phyloP scores from a whole-genome alignment of 2,888 invertebrate genomes.

The Tetanocera ferruginea region DNA sequence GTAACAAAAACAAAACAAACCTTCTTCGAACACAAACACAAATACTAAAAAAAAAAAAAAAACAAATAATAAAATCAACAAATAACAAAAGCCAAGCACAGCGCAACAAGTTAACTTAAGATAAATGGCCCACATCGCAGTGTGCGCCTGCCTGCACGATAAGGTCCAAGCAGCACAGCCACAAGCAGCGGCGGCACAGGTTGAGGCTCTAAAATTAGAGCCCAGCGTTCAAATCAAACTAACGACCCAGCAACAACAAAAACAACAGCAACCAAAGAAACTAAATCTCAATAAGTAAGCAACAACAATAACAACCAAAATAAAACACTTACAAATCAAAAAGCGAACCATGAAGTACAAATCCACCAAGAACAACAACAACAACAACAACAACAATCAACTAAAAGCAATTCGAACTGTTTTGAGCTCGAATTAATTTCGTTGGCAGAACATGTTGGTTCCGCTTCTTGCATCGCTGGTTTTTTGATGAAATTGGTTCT shows the following conservation, averaged over 20 bases:
- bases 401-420: constrained; percentile 15
- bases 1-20: neutral
- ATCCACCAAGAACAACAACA: neutral
- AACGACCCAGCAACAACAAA: neutral
- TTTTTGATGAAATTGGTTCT: neutral
- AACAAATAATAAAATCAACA: neutral
- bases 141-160: constrained; percentile 15
- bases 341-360: neutral
- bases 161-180: neutral
- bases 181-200: neutral
- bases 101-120: constrained; percentile 12
- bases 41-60: neutral
- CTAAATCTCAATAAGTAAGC: neutral
- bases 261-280: neutral
- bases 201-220: constrained; percentile 3
- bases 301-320: neutral
- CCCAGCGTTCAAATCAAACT: constrained; percentile 7
- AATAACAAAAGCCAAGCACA: neutral
- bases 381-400: too few relatives aligned
- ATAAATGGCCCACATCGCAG: constrained; percentile 23
- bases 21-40: neutral
- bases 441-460: neutral
- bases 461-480: neutral
- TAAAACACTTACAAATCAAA: neutral
- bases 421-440: constrained; percentile 20